These are phyloP conservation scores for Epinotia bilunana DNA, from an alignment of 2,888 invertebrate species.

Conservation along the genomic window DNA sequence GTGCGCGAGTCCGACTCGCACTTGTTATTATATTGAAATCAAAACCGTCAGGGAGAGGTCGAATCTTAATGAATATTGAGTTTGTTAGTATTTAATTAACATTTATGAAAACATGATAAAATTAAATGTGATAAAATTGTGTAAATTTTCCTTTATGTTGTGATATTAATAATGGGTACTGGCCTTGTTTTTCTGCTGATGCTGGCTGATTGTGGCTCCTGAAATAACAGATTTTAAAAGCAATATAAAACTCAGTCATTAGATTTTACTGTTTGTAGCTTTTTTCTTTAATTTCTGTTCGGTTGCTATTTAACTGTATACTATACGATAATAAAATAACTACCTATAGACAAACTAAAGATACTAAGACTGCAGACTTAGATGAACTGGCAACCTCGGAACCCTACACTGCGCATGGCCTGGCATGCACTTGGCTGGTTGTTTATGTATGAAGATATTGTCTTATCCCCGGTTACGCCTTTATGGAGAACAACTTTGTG, in stretches of 20 bases:
- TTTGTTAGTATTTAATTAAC: background rate
- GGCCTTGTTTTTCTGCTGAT: background rate
- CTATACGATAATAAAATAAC: no score
- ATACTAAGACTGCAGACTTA: no score
- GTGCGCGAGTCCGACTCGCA: no score
- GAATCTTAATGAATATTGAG: conserved; percentile 13
- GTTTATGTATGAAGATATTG: no score
- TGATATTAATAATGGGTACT: background rate
- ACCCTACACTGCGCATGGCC: no score
- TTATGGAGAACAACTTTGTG: no score
- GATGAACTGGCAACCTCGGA: no score
- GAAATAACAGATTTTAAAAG: conserved; percentile 25
- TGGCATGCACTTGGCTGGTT: no score
- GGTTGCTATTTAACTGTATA: background rate
- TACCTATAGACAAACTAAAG: no score
- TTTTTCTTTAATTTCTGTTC: background rate
- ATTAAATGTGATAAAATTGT: background rate
- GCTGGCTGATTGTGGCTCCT: background rate
- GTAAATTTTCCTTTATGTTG: background rate
- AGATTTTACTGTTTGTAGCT: conserved; percentile 16
- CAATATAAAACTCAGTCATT: conserved; percentile 23
- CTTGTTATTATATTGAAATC: no score
- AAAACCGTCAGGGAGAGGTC: background rate
- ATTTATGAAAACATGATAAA: background rate
- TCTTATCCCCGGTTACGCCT: no score